Evolutionary conservation across 2,888 invertebrate genomes (phyloP), one percentile per base, ranked within the genome.

Genomic region (Erebia ligea): DNA sequence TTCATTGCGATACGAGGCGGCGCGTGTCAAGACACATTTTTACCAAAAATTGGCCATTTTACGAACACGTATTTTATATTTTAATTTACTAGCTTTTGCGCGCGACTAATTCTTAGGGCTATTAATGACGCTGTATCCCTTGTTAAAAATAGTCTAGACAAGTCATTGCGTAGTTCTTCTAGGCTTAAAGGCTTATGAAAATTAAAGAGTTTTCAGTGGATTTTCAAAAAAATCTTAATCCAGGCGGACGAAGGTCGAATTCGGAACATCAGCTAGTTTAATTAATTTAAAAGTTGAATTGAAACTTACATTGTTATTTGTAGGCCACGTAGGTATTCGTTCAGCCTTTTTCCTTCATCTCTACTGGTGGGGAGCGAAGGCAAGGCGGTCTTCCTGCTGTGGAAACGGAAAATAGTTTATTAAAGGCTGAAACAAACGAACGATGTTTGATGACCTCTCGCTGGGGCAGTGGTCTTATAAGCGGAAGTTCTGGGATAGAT

Each of bases 301-400:
- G 19, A 59, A 34, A 91, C 92, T 93, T 84, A 93, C 92, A 93
- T 93, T 92, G 85, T 92, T 86, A 89, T 87, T 82, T 76, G 76
- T 83, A 76, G 81, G 78, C 87, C 83, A 71, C 79, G 75, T 80
- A 73, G 77, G 77, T 84, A 84, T 82, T 77, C 76, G 75, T 84
- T 91, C 88, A 92, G 82, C 92, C 92, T 85, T 92, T 92, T 83
- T 89, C 92, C 85, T 82, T 91, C 92, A 92, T 93, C 80, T 90
- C 92, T 87, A 78, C 75, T 73, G 79, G 79, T 75, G 74, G 76
- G 75, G 77, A 81, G 78, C 67, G 82, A 82, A 83, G 79, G 74
- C 72, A 79, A 79, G 79, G 75, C 68, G 79, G 61, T 77, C 74
- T 77, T 68, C 80, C 70, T 77, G 75, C 92, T 91, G 88, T 57